These are phyloP conservation scores for Liolophura sinensis DNA, from an alignment of 1,140 invertebrate genomes.

Conservation along the genomic window DNA sequence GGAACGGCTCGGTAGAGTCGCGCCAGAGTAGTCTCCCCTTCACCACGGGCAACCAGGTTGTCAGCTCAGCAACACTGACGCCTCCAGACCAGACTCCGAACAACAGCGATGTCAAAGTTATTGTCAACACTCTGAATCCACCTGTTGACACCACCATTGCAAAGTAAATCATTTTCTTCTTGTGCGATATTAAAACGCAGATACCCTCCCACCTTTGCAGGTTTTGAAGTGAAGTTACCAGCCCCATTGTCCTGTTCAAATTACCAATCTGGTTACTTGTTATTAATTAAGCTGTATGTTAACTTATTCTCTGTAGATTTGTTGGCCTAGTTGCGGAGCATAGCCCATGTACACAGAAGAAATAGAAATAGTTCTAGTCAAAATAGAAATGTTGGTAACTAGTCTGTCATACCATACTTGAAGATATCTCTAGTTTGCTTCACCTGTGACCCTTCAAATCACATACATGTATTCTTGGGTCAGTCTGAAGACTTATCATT, in stretches of 20 bases:
- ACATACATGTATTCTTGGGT: no score
- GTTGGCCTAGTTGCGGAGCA: neutral
- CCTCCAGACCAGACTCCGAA: constrained; percentile 1
- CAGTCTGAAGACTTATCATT: no score
- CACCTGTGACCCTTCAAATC: no score
- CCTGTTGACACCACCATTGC: constrained; percentile 27
- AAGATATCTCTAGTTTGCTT: no score
- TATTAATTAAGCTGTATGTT: no score
- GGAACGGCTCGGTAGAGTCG: constrained; percentile 8
- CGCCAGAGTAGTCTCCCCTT: constrained; percentile 31
- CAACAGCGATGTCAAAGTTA: neutral
- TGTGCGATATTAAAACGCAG: no score
- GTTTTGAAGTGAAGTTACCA: no score
- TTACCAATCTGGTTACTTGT: neutral
- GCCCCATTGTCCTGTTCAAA: no score
- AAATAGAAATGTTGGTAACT: no score
- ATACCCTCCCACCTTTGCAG: no score
- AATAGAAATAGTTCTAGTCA: neutral
- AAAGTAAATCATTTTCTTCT: constrained; percentile 17
- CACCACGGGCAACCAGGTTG: constrained; percentile 27
- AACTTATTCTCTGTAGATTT: neutral
- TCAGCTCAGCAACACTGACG: constrained; percentile 23
- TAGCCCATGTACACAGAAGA: neutral
- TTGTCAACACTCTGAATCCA: neutral
- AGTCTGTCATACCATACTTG: no score